Base-by-base conservation (phyloP, 2,888 invertebrate genomes). In the Spicauda simplicius region DNA sequence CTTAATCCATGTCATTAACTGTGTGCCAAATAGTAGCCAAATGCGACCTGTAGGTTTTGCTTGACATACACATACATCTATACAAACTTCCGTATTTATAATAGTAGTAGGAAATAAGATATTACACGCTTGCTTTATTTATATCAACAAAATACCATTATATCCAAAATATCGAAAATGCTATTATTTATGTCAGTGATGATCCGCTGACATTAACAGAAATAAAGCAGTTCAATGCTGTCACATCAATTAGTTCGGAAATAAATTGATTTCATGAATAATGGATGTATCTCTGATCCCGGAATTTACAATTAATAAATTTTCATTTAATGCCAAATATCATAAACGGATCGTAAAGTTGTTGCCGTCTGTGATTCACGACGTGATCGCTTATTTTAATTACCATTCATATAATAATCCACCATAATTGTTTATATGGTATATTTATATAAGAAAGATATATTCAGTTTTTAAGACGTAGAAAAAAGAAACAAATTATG, bases 261-360 rank as follows among this genome's bases (percentile, higher is more conserved):
- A n/a, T n/a, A 45, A 45, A 45, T 45, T 45, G 45, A 45, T n/a
- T 45, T 45, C 45, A 45, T 45, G 12, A 45, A 45, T 45, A 45
- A 45, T 45, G 14, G n/a, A 45, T 45, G 45, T 7, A 45, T 14
- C 0, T 45, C 45, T n/a, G n/a, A n/a, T n/a, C 45, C 45, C n/a
- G 2, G 45, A n/a, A 45, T 45, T 41, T 45, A 45, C 45, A 45
- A 45, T 45, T 45, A n/a, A 45, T 45, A 45, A 3, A 45, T 45
- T 45, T 45, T 45, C 45, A 45, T 45, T 45, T n/a, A n/a, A 45
- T 45, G 11, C 45, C 45, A 45, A 14, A 45, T 45, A 45, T 45
- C n/a, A n/a, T 5, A 2, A 45, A 45, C n/a, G n/a, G n/a, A 45
- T 45, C 12, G n/a, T n/a, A 37, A 45, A 41, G n/a, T 45, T 45